These are phyloP conservation scores for Chorisops tibialis DNA, from an alignment of 2,888 invertebrate species.

Conservation along the genomic window DNA sequence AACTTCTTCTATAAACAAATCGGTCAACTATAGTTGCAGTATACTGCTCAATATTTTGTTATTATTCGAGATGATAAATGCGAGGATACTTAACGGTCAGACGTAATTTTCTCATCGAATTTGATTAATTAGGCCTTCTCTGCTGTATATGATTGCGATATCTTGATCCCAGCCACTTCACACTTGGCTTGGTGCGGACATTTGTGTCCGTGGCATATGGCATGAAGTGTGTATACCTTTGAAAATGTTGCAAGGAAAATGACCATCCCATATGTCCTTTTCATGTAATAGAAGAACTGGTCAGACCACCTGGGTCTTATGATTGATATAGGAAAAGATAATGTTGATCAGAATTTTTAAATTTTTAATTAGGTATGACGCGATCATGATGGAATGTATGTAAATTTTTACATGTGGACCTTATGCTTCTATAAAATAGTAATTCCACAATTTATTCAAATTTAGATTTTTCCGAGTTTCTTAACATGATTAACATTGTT, in stretches of 20 bases:
- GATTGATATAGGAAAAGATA: conserved; percentile 15
- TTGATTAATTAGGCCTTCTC: conserved; percentile 9
- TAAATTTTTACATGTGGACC: too few species aligned
- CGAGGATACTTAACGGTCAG: too few species aligned
- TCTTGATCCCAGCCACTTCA: conserved; percentile 22
- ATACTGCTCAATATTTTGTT: too few species aligned
- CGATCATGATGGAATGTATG: neutral
- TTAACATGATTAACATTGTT: too few species aligned
- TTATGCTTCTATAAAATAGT: too few species aligned
- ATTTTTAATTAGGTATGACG: conserved; percentile 18
- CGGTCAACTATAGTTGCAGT: too few species aligned
- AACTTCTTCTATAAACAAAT: too few species aligned
- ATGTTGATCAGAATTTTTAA: neutral
- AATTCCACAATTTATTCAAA: too few species aligned
- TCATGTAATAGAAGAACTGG: neutral
- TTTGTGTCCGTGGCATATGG: conserved; percentile 14
- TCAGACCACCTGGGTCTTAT: conserved; percentile 14
- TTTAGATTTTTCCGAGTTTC: too few species aligned
- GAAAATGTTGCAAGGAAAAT: conserved; percentile 8
- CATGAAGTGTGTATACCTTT: neutral
- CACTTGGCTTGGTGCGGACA: conserved; percentile 27
- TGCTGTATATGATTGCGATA: conserved; percentile 9
- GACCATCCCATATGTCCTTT: conserved; percentile 15
- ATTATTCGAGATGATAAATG: too few species aligned
- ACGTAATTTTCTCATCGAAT: too few species aligned